phyloP scores from a whole-genome alignment of 1,140 invertebrate species.

The Metopolophium dirhodum region DNA sequence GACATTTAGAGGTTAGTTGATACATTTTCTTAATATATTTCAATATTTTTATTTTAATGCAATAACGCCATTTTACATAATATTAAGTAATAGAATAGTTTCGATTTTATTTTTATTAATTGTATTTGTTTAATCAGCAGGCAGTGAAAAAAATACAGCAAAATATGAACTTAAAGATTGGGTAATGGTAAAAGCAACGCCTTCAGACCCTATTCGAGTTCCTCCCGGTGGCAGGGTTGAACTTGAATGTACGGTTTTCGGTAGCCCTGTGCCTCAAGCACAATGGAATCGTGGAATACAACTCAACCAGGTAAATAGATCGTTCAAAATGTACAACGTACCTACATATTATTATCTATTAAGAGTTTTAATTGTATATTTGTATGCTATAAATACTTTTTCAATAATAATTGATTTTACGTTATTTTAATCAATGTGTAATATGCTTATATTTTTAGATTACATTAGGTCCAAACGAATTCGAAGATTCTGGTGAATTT shows the following conservation, averaged over 20 bases:
- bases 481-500: conserved; percentile 42
- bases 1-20: conserved; percentile 35
- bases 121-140: not conserved
- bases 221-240: conserved; percentile 44
- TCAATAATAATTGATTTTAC: not conserved
- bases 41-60: no score
- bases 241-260: conserved; percentile 52
- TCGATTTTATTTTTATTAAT: not conserved
- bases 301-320: conserved; percentile 22
- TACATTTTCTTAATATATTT: conserved; percentile 11
- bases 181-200: conserved; percentile 40
- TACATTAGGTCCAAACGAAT: conserved; percentile 50
- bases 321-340: not conserved
- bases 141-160: conserved; percentile 2
- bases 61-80: not conserved
- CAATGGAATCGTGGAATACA: conserved; percentile 50
- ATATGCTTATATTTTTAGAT: not conserved
- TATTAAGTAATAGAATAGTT: not conserved
- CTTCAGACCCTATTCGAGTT: conserved; percentile 26
- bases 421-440: not conserved
- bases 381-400: not conserved
- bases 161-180: conserved; percentile 52
- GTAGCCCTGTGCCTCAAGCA: conserved; percentile 46
- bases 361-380: not conserved
- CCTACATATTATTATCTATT: not conserved